Evolutionary conservation across 1,140 invertebrate genomes (phyloP).

Genomic region (Pemphigus obesinymphae): DNA sequence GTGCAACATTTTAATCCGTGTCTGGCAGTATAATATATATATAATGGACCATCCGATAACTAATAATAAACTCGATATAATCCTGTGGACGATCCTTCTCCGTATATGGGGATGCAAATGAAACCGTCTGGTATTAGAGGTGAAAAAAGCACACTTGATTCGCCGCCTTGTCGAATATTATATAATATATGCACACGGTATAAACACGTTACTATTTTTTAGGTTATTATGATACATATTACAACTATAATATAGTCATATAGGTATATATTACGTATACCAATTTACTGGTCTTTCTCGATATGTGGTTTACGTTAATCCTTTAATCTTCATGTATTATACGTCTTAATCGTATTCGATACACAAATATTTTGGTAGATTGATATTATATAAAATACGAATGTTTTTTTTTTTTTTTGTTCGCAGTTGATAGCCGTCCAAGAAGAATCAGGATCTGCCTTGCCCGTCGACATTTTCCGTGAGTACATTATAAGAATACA

Average conservation of each 20-base stretch:
- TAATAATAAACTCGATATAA: not conserved
- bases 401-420: not conserved
- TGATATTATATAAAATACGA: not conserved
- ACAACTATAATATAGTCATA: not conserved
- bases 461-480: constrained; percentile 32
- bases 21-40: not conserved
- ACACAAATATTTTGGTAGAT: not conserved
- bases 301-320: not conserved
- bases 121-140: not conserved
- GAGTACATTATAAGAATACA: not conserved
- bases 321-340: not conserved
- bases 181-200: not conserved
- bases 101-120: not conserved
- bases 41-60: not conserved
- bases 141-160: not conserved
- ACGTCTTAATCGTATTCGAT: not conserved
- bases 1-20: not conserved
- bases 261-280: not conserved
- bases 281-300: not conserved
- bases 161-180: not conserved
- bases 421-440: constrained; percentile 29
- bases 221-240: not conserved
- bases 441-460: constrained; percentile 34
- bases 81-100: not conserved
- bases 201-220: not conserved